phyloP scores from a whole-genome alignment of 2,888 invertebrate species.

The Lepidocyrtinus sp. region DNA sequence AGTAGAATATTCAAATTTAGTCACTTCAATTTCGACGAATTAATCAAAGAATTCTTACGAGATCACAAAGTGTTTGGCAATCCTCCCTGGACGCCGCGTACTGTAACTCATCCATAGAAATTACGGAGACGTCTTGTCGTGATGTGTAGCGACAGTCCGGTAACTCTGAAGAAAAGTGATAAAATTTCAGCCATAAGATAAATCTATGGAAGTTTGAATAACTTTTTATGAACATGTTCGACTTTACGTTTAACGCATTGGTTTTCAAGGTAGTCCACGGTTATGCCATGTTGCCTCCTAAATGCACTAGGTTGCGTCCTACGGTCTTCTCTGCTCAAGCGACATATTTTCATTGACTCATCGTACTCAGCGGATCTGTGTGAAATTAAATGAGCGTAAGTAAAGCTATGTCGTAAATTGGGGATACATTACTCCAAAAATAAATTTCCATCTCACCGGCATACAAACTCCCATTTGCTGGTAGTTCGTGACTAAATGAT shows the following conservation, averaged over 20 bases:
- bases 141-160: constrained; percentile 73
- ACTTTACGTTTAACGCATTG: constrained; percentile 75
- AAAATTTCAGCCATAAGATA: no score
- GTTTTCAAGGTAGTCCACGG: constrained; percentile 75
- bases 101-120: constrained; percentile 73
- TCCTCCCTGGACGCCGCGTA: constrained; percentile 73
- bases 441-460: constrained; percentile 72
- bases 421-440: no score
- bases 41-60: constrained; percentile 69
- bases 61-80: constrained; percentile 73
- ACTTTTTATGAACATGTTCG: no score
- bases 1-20: no score
- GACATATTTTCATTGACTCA: constrained; percentile 73
- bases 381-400: not conserved
- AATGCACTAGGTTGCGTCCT: constrained; percentile 75
- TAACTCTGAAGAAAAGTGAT: constrained; percentile 70
- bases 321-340: constrained; percentile 75
- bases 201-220: no score
- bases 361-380: constrained; percentile 75
- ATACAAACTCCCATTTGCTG: constrained; percentile 73
- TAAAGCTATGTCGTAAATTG: no score
- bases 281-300: constrained; percentile 72
- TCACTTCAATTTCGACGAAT: no score
- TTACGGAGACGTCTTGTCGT: constrained; percentile 72
- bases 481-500: constrained; percentile 71